Base-by-base conservation (phyloP, 2,113 vertebrate species). In the Hirundichthys speculiger region DNA sequence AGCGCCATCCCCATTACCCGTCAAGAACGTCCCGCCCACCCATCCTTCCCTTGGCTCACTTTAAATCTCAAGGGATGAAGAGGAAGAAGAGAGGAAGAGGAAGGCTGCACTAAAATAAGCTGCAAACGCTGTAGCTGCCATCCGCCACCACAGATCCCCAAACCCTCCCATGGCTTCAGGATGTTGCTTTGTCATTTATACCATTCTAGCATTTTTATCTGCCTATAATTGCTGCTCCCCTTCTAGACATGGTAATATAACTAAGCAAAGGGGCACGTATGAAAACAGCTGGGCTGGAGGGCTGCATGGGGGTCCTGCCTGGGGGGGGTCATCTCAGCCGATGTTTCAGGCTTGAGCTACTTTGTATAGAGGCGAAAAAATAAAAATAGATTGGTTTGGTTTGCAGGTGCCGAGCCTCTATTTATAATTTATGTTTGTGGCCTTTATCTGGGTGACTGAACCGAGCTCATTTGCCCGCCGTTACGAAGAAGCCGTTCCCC, bases 71-170 rank as follows among this genome's bases (percentile, higher is more conserved):
- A 19, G 25, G 49, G 52, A 46, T n/a, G 21, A 51, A 18, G 56
- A 61, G 1, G 64, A 59, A 59, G 58, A 21, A 57, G 53, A n/a
- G n/a, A n/a, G n/a, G n/a, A n/a, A n/a, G 64, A 59, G 63, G 58
- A 21, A 57, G 53, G 12, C 62, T 16, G 27, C 18, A 60, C 55
- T 40, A 69, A 82, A 75, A 82, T 75, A 79, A 69, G 53, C 48
- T 3, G 15, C 41, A 60, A 60, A 68, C 24, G 9, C 43, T 39
- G 43, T 49, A 56, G 40, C 51, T 76, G 70, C 56, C 0, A 24
- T 21, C 55, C 51, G 43, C 69, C 56, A 54, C 24, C 18, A 41
- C 40, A 40, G 69, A 45, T 45, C 10, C 52, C 30, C 64, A 40
- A 70, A 27, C 48, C 63, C 41, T 22, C 57, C 0, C 20, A 52